Evolutionary conservation across 2,797 vertebrate genomes (phyloP).

Genomic region (Tragelaphus oryx): DNA sequence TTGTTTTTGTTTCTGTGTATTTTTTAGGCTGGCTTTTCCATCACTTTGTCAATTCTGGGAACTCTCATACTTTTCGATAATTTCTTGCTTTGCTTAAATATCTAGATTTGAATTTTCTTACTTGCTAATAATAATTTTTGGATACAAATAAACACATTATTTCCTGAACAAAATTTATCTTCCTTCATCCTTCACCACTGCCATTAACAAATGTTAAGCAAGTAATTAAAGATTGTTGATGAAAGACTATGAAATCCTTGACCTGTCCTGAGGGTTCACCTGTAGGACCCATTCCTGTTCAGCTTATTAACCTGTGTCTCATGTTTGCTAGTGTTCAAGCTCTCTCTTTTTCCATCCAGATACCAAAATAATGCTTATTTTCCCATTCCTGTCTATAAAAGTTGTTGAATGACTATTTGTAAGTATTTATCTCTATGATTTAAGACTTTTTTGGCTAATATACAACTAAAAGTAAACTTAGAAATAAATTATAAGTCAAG

Average conservation of each 20-base stretch:
- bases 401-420: not conserved
- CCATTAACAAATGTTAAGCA: not conserved
- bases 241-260: not conserved
- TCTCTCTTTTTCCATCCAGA: not conserved
- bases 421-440: not conserved
- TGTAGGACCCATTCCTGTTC: not conserved
- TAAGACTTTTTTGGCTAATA: not conserved
- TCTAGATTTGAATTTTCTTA: not conserved
- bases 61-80: not conserved
- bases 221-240: not conserved
- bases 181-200: fast-evolving
- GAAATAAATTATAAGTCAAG: not conserved
- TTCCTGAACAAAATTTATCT: not conserved
- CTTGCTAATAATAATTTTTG: not conserved
- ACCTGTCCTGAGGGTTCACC: not conserved
- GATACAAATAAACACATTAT: not conserved
- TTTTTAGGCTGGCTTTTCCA: not conserved
- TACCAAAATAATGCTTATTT: not conserved
- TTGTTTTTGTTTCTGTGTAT: not conserved
- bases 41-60: not conserved
- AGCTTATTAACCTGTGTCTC: not conserved
- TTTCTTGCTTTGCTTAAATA: not conserved
- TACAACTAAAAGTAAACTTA: not conserved
- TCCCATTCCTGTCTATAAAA: not conserved
- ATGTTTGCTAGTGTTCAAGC: not conserved